Evolutionary conservation across 2,113 vertebrate genomes (phyloP).

Genomic region (Tringa solitaria): DNA sequence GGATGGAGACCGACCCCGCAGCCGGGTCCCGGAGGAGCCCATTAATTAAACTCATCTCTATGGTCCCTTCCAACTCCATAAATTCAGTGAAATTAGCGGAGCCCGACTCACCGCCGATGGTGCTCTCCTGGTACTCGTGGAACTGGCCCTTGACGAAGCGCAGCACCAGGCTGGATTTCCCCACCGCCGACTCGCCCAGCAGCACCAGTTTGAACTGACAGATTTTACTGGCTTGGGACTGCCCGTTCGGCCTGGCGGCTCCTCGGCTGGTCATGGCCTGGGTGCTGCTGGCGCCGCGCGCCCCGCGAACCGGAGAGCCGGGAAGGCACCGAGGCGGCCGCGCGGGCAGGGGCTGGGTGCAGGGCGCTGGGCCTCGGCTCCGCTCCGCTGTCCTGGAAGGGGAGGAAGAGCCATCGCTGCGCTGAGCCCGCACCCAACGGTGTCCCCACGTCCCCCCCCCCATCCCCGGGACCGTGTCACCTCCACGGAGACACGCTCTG

Average conservation of each 20-base stretch:
- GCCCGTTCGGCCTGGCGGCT: slow-evolving; percentile 78
- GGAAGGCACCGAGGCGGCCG: not conserved
- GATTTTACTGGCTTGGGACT: slow-evolving; percentile 78
- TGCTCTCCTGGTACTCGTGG: slow-evolving; percentile 81
- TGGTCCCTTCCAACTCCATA: too few species aligned
- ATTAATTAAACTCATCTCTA: fast-evolving
- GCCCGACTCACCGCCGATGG: slow-evolving; percentile 74
- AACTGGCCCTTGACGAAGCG: slow-evolving; percentile 81
- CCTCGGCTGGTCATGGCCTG: slow-evolving; percentile 78
- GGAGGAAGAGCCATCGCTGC: not conserved
- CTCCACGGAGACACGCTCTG: not conserved
- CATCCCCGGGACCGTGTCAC: fast-evolving
- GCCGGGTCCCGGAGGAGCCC: not conserved
- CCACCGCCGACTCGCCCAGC: slow-evolving; percentile 79
- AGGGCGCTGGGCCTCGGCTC: not conserved
- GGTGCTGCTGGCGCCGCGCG: slow-evolving; percentile 4
- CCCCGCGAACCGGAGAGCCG: not conserved
- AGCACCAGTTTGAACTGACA: slow-evolving; percentile 80
- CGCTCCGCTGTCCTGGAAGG: not conserved
- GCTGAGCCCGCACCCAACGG: fast-evolving
- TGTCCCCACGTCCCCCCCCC: fast-evolving
- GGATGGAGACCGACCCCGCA: fast-evolving
- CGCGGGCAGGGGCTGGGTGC: not conserved
- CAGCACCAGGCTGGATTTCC: slow-evolving; percentile 77
- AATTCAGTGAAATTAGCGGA: too few species aligned